These are phyloP conservation scores for Drosophila subpulchrella DNA, from an alignment of 1,140 invertebrate genomes.

Conservation along the genomic window DNA sequence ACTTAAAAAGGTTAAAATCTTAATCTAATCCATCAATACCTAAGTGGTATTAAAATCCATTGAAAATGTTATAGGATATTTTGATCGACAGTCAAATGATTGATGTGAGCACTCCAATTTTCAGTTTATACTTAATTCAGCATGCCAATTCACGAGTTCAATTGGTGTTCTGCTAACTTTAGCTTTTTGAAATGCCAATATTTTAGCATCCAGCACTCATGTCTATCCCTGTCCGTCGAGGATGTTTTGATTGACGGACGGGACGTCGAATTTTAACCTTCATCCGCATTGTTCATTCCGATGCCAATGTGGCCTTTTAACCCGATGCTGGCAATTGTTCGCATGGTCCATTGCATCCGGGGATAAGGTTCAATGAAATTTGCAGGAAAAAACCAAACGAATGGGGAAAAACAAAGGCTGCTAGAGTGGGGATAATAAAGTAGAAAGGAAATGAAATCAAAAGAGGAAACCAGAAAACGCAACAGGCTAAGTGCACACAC, in stretches of 20 bases:
- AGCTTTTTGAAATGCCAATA: constrained; percentile 18
- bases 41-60: too few species aligned
- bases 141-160: neutral
- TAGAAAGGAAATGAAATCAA: constrained; percentile 30
- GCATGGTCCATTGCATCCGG: constrained; percentile 41
- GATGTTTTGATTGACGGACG: constrained; percentile 32
- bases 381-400: constrained; percentile 19
- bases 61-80: neutral
- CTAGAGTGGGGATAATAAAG: constrained; percentile 30
- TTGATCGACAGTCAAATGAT: neutral
- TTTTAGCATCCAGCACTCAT: constrained; percentile 14
- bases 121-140: neutral
- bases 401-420: constrained; percentile 16
- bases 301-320: constrained; percentile 33
- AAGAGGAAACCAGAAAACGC: constrained; percentile 24
- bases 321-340: constrained; percentile 36
- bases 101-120: neutral
- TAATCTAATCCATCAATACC: too few species aligned
- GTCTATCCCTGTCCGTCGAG: constrained; percentile 18
- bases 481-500: constrained; percentile 27
- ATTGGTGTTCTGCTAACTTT: neutral
- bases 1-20: too few species aligned
- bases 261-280: constrained; percentile 13
- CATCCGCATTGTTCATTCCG: constrained; percentile 18
- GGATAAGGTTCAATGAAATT: constrained; percentile 26